phyloP scores from a whole-genome alignment of 2,113 vertebrate genomes.

The Acanthochromis polyacanthus region DNA sequence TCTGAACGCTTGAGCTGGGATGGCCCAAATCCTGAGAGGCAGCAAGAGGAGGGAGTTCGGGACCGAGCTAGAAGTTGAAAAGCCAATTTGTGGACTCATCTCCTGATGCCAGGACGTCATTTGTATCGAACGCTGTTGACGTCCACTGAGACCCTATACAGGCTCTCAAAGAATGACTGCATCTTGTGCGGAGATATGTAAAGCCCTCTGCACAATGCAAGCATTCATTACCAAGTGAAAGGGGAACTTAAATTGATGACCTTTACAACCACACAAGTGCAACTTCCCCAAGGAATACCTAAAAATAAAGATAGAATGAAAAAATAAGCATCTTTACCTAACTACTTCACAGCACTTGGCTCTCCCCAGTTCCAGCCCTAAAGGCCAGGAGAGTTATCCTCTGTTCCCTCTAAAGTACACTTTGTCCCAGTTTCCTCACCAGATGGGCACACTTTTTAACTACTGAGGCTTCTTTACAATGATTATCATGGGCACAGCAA shows the following conservation, averaged over 20 bases:
- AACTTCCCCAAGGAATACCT: conserved; percentile 54
- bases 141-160: background rate
- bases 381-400: conserved; percentile 79
- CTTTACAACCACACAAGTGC: conserved; percentile 70
- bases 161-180: conserved; percentile 16
- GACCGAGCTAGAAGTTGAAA: conserved; percentile 40
- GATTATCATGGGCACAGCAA: conserved; percentile 74
- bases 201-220: conserved; percentile 11
- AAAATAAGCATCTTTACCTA: conserved; percentile 75
- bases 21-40: conserved; percentile 45
- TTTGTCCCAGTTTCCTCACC: conserved; percentile 84
- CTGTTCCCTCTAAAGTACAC: conserved; percentile 81
- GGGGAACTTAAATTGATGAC: conserved; percentile 62
- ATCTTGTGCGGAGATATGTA: conserved; percentile 31
- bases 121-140: conserved; percentile 55
- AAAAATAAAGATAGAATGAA: conserved; percentile 64
- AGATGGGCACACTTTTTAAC: conserved; percentile 83
- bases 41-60: conserved; percentile 20
- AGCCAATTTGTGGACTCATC: conserved; percentile 61
- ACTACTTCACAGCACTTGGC: conserved; percentile 70
- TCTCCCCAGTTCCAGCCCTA: conserved; percentile 69
- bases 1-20: conserved; percentile 57
- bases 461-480: conserved; percentile 74
- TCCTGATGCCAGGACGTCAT: conserved; percentile 45
- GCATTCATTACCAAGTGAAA: conserved; percentile 58